These are phyloP conservation scores for Gambelia wislizenii DNA, from an alignment of 2,797 vertebrate species.

Conservation along the genomic window DNA sequence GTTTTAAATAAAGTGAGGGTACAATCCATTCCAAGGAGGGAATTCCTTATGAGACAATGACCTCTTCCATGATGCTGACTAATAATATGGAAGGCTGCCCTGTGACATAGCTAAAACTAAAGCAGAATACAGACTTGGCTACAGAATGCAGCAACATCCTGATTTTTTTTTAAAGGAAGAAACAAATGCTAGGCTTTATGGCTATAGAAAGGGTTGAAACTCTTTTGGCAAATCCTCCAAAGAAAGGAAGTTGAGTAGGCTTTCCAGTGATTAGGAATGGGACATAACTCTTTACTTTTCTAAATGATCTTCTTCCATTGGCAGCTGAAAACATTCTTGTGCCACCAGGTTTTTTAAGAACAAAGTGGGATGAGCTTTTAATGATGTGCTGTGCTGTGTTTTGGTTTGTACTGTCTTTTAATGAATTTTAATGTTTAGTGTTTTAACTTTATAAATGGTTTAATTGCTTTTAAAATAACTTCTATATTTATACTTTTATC, in stretches of 20 bases:
- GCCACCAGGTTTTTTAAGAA: too few relatives aligned
- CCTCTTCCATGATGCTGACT: not conserved
- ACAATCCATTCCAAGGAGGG: not conserved
- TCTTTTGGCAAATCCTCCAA: not conserved
- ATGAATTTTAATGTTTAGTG: too few relatives aligned
- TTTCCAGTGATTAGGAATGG: not conserved
- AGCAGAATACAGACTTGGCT: not conserved
- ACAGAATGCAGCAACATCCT: not conserved
- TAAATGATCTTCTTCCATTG: not conserved
- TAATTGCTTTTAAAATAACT: too few relatives aligned
- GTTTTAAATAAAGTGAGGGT: not conserved
- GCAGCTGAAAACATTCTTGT: too few relatives aligned
- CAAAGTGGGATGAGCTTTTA: too few relatives aligned
- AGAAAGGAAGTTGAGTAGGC: not conserved
- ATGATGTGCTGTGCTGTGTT: too few relatives aligned
- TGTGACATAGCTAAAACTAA: not conserved
- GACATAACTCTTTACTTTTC: not conserved
- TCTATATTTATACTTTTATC: too few relatives aligned
- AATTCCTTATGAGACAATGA: constrained; percentile 2
- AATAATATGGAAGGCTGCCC: not conserved
- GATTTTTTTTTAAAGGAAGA: not conserved
- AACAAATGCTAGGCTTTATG: not conserved
- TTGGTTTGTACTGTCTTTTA: too few relatives aligned
- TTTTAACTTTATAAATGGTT: too few relatives aligned
- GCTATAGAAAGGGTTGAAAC: not conserved